Evolutionary conservation across 2,797 vertebrate species (phyloP).

Genomic region (Xenops minutus): DNA sequence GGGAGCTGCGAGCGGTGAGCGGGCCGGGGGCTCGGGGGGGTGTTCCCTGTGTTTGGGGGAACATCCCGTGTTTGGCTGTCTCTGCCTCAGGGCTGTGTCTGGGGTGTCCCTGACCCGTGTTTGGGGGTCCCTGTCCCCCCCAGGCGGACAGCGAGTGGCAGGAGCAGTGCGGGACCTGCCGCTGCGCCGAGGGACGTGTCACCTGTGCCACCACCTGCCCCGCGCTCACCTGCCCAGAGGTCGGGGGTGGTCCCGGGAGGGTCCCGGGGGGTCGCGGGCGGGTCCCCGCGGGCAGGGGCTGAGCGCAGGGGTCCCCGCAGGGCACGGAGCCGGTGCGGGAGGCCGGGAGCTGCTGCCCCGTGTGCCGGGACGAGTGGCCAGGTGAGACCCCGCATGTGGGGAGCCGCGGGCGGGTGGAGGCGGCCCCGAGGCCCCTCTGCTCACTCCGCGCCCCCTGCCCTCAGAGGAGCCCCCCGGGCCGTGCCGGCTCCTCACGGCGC

Average conservation of each 20-base stretch:
- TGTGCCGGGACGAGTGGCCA: neutral
- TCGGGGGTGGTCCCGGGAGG: neutral
- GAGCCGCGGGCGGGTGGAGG: neutral
- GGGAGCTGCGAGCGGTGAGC: neutral
- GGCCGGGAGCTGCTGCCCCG: neutral
- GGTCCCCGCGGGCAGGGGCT: neutral
- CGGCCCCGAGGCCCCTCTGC: too few species aligned
- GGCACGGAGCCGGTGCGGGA: neutral
- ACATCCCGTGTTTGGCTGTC: neutral
- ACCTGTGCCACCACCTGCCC: neutral
- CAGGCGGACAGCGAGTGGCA: neutral
- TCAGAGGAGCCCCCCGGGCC: neutral
- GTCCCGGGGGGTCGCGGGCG: too few species aligned
- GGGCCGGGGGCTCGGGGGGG: neutral
- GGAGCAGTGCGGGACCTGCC: neutral
- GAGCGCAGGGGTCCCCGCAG: neutral
- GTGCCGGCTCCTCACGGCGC: neutral
- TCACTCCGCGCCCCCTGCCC: fast-evolving
- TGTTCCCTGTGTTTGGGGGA: neutral
- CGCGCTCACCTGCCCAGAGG: neutral
- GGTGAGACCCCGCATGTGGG: neutral
- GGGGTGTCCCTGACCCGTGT: neutral
- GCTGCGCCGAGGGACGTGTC: neutral
- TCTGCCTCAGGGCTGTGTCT: neutral
- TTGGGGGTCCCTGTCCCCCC: neutral